Evolutionary conservation across 2,888 invertebrate species (phyloP), one percentile per base, ranked within the genome.

Genomic region (Hirtodrosophila histrioides): DNA sequence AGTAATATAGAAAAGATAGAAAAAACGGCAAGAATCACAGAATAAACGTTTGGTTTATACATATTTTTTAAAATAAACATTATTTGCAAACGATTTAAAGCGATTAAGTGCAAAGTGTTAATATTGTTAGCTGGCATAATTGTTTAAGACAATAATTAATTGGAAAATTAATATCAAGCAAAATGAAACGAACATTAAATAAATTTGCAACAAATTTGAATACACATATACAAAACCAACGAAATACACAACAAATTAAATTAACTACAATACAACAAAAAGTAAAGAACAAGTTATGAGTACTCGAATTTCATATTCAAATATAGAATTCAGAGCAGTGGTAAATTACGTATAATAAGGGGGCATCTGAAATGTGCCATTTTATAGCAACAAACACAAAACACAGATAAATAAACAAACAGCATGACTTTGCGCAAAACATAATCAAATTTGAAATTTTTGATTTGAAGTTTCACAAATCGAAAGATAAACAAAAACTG

Each of bases 91-190:
- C n/a, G 5, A 27, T 27, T 27, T 27, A 27, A 27, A 27, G 27
- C 6, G n/a, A 33, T 51, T 36, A 49, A 60, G 17, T 50, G 46
- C 55, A 57, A 56, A 73, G 40, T 64, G 66, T 71, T 69, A 67
- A 73, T 71, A 75, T 74, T 85, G 62, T 85, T 89, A 79, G 75
- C 71, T 70, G 78, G 62, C 73, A 73, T 87, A 78, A 79, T 88
- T 88, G 61, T 89, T 85, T 88, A 85, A 88, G 88, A 89, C 88
- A 88, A 88, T 88, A 88, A 88, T 53, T 70, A 57, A 79, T 77
- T 76, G 71, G 64, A 69, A 51, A 68, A 53, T 46, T 17, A 49
- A 39, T 57, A 57, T 1, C 36, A 23, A 23, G 27, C 27, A 6
- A 27, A 27, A 27, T 27, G 6, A 50, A 53, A 54, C 4, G 7